A percentile compares a stretch with the other conserved stretches of the same genome.
phyloP scores from a whole-genome alignment of 2,113 vertebrate genomes.

The Equus przewalskii region DNA sequence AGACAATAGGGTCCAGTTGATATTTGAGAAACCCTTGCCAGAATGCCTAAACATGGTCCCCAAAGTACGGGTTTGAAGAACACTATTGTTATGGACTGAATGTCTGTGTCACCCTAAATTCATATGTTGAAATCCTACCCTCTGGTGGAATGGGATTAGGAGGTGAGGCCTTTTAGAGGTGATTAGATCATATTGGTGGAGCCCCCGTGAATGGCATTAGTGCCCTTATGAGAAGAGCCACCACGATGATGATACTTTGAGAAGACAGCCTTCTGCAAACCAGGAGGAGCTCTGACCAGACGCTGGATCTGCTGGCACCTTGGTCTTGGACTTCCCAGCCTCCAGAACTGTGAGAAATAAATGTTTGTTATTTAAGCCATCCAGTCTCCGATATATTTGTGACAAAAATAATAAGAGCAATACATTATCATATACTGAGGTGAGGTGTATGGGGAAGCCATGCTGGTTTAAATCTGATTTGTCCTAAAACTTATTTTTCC shows the following conservation, averaged over 20 bases:
- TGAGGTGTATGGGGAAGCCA: no score
- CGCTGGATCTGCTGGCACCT: not conserved
- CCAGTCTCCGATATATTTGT: accelerated
- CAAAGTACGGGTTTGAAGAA: no score
- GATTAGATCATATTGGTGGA: no score
- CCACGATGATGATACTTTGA: not conserved
- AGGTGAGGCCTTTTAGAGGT: not conserved
- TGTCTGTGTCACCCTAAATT: no score
- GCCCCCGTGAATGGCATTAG: not conserved
- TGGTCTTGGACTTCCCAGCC: not conserved
- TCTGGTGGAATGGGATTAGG: no score
- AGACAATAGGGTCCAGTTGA: not conserved
- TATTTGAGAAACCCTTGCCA: not conserved
- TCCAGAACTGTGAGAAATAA: not conserved
- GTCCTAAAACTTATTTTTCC: no score
- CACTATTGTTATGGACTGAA: no score
- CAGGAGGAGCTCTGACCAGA: not conserved
- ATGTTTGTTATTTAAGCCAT: accelerated
- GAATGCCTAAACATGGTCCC: not conserved
- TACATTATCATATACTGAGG: no score
- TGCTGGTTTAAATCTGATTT: no score
- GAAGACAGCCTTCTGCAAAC: not conserved
- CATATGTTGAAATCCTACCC: not conserved
- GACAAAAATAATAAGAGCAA: no score
- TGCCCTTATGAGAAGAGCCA: not conserved